Evolutionary conservation across 2,888 invertebrate genomes (phyloP).

Genomic region (Brachypalpus laphriformis): DNA sequence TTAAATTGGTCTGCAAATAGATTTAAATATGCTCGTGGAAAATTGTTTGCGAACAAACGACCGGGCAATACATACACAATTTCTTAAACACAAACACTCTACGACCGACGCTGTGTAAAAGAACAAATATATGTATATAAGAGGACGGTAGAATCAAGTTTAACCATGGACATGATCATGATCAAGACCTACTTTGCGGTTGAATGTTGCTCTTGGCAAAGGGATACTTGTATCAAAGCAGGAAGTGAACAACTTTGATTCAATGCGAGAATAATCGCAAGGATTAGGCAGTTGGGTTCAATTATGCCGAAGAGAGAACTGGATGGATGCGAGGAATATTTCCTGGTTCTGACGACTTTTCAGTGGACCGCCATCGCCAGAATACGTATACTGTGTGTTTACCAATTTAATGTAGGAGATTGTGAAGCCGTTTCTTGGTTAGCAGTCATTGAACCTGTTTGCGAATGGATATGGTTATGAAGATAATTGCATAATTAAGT

Average conservation of each 20-base stretch:
- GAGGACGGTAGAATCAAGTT: constrained; percentile 9
- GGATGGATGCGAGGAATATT: constrained; percentile 2
- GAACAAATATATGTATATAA: too few relatives aligned
- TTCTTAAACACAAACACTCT: constrained; percentile 41
- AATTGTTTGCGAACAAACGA: constrained; percentile 9
- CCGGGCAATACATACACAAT: neutral
- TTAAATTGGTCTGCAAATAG: constrained; percentile 43
- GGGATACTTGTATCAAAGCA: constrained; percentile 34
- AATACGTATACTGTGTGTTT: neutral
- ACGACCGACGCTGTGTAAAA: neutral
- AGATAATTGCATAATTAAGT: constrained; percentile 47
- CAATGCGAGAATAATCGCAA: neutral
- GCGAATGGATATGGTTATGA: constrained; percentile 19
- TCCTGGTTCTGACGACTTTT: constrained; percentile 51
- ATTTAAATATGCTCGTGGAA: neutral
- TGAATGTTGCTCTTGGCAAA: constrained; percentile 19
- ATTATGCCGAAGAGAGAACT: neutral
- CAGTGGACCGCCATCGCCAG: constrained; percentile 26
- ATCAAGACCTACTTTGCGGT: constrained; percentile 64
- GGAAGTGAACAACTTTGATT: constrained; percentile 57
- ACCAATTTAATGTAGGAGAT: neutral
- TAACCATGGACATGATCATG: constrained; percentile 28
- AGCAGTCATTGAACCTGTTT: constrained; percentile 56
- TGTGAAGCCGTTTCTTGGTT: neutral
- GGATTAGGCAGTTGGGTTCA: constrained; percentile 3